Base-by-base conservation (phyloP, 1,140 invertebrate genomes). In the Drosophila parvula region DNA sequence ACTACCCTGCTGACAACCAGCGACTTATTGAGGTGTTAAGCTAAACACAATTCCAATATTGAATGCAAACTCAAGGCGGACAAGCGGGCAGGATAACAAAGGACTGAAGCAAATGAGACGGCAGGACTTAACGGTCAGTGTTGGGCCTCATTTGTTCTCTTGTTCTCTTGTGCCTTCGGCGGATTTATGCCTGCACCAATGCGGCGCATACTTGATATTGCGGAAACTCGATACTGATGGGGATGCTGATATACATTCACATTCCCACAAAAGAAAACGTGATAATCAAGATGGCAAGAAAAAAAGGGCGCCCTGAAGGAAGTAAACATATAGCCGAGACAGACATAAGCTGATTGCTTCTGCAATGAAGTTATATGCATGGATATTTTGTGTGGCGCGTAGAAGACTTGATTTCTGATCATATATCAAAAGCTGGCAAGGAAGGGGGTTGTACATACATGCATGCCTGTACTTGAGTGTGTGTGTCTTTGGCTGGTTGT, bases 21-120 rank as follows among this genome's bases (percentile, higher is more conserved):
- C 60, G 57, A 67, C 80, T 76, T 76, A 79, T 83, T 83, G 80
- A 83, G 81, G 81, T 83, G 81, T 83, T 83, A 63, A 69, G 63
- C 62, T 40, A 64, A 76, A 79, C 77, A 71, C 38, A 47, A 51
- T 74, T 81, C 59, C 14, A 51, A 44, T 64, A 65, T 64, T 63
- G 64, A 50, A 69, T 30, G 51, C 51, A 55, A 38, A 55, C 18
- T 7, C 43, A 36, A 22, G 30, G 32, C 30, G 14, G 18, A 38
- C 56, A 41, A 27, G 53, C n/a, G n/a, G n/a, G n/a, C 22, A 32
- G 56, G 56, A 50, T 28, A 34, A 38, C 51, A 55, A 55, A 27
- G 51, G 14, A 22, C 8, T 8, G 8, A 4, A 32, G 22, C 16
- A 53, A 53, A 53, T 53, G 14, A 28, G 16, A n/a, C n/a, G 34